These are phyloP conservation scores for Diarsia dahlii DNA, from an alignment of 2,888 invertebrate genomes.

Conservation along the genomic window DNA sequence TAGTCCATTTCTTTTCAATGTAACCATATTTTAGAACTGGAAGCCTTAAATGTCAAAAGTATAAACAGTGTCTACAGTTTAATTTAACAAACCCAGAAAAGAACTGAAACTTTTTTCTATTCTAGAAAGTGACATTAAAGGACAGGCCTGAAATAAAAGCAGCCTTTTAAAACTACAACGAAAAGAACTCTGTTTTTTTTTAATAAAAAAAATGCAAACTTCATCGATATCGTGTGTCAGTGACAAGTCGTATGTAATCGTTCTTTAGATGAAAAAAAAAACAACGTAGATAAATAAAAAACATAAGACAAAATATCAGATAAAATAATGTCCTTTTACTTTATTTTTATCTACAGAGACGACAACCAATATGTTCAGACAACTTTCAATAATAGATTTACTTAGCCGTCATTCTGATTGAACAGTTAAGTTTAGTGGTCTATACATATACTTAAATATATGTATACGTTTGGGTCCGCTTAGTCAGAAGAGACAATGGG, in stretches of 20 bases:
- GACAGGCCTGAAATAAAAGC: neutral
- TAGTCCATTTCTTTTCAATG: no score
- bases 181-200: neutral
- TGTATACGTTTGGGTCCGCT: neutral
- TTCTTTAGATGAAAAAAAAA: neutral
- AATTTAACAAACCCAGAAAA: neutral
- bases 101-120: neutral
- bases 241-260: neutral
- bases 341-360: neutral
- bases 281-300: neutral
- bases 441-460: neutral
- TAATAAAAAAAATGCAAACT: neutral
- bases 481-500: slow-evolving; percentile 33
- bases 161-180: neutral
- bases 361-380: neutral
- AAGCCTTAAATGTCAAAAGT: neutral
- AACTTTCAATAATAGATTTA: neutral
- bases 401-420: neutral
- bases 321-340: neutral
- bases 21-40: no score
- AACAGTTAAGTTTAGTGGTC: neutral
- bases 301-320: neutral
- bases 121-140: neutral
- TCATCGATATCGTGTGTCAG: neutral
- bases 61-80: neutral